These are phyloP conservation scores for Scolopax mira DNA, from an alignment of 2,113 vertebrate species.

Conservation along the genomic window DNA sequence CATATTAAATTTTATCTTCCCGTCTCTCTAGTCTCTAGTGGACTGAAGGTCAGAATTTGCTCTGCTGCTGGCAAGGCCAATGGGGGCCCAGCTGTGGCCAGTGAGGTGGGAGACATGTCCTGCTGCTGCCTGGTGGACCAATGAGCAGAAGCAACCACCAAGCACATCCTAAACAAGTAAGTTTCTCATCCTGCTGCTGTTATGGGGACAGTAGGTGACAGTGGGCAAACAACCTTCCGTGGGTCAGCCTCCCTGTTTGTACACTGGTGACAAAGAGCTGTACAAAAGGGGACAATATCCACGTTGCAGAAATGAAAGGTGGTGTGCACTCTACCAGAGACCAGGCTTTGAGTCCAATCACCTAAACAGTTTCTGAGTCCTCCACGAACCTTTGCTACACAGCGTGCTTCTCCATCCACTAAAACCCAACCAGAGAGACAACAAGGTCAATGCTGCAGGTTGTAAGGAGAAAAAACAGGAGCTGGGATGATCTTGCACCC, in stretches of 20 bases:
- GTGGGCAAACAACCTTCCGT: background rate
- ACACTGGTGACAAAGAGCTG: background rate
- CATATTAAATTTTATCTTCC: background rate
- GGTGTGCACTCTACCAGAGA: background rate
- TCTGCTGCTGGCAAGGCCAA: background rate
- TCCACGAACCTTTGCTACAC: background rate
- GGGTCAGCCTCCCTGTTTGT: rapidly evolving
- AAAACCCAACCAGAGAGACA: background rate
- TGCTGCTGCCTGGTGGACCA: rapidly evolving
- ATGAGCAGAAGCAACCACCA: rapidly evolving
- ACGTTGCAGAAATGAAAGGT: background rate
- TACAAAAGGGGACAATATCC: background rate
- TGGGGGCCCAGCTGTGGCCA: rapidly evolving
- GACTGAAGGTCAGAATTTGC: rapidly evolving
- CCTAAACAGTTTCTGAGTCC: background rate
- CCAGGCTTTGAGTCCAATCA: background rate
- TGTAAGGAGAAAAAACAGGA: background rate
- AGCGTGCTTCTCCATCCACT: background rate
- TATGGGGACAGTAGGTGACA: background rate
- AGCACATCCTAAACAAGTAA: background rate
- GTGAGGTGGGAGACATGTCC: rapidly evolving
- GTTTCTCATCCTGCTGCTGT: background rate
- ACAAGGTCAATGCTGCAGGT: background rate
- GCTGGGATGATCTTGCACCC: background rate
- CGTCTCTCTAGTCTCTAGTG: rapidly evolving